These are phyloP conservation scores for Ciconia nigra DNA, from an alignment of 2,797 vertebrate genomes.

Conservation along the genomic window DNA sequence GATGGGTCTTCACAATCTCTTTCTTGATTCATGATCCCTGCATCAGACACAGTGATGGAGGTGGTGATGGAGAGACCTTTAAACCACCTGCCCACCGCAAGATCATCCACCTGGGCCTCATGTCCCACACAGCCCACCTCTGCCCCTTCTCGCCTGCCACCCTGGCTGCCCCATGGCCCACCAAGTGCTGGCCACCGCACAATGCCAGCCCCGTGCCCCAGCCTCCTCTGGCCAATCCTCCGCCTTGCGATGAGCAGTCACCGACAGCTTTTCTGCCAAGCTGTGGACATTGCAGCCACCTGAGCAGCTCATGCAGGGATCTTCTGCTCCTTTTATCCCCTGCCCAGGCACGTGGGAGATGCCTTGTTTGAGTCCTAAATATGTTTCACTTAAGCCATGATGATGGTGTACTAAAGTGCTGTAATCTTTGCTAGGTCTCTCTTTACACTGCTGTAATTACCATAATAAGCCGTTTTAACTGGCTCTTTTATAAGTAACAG, in stretches of 20 bases:
- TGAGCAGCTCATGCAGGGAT: neutral
- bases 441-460: conserved; percentile 39
- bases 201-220: neutral
- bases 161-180: neutral
- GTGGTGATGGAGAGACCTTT: neutral
- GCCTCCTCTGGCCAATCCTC: neutral
- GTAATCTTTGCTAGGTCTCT: neutral
- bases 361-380: conserved; percentile 32
- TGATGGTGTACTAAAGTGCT: neutral
- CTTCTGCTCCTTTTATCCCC: neutral
- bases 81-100: accelerated
- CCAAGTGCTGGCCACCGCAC: accelerated
- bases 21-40: neutral
- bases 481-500: conserved; percentile 6
- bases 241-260: accelerated
- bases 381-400: neutral
- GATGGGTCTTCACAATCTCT: neutral
- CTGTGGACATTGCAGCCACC: neutral
- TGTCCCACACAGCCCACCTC: neutral
- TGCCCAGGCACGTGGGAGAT: neutral
- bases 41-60: neutral
- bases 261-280: neutral
- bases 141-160: neutral
- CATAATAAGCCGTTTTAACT: conserved; percentile 19
- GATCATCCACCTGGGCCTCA: neutral